Percentiles rank a stretch among this genome's conserved stretches.
Evolutionary conservation across 2,113 vertebrate species (phyloP).

Genomic region (Laterallus jamaicensis): DNA sequence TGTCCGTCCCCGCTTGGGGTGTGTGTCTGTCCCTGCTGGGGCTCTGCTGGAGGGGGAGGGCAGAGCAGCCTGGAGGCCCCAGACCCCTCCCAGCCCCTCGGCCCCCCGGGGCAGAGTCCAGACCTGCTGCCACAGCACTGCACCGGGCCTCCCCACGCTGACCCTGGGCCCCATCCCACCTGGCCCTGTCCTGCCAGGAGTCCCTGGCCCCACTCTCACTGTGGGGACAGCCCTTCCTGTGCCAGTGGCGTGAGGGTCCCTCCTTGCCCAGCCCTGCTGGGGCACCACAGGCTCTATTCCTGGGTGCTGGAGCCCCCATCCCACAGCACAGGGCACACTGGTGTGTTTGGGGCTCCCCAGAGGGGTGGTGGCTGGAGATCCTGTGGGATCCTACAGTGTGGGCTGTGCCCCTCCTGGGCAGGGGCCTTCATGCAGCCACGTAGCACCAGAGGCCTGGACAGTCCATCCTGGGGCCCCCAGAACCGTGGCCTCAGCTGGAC

Average conservation of each 20-base stretch:
- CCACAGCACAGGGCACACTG: rapidly evolving
- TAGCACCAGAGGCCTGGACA: not conserved
- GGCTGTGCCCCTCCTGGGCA: rapidly evolving
- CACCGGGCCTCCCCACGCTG: rapidly evolving
- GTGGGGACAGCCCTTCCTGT: too few relatives aligned
- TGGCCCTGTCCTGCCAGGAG: rapidly evolving
- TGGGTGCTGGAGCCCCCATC: rapidly evolving
- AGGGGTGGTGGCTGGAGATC: rapidly evolving
- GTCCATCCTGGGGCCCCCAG: not conserved
- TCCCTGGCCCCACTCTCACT: rapidly evolving
- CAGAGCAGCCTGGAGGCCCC: not conserved
- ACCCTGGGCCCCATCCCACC: not conserved
- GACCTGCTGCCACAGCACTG: rapidly evolving
- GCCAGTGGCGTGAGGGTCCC: rapidly evolving
- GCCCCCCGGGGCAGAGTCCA: constrained; percentile 18
- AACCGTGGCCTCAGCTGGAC: not conserved
- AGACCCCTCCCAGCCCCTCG: not conserved
- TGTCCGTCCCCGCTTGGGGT: rapidly evolving
- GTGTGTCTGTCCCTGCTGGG: rapidly evolving
- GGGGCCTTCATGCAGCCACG: not conserved
- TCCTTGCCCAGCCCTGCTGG: not conserved
- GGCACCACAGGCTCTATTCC: too few relatives aligned
- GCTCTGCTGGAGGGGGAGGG: not conserved
- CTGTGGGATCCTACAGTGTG: rapidly evolving
- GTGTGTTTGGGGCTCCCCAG: rapidly evolving